Evolutionary conservation across 2,113 vertebrate genomes (phyloP).

Genomic region (Hemicordylus capensis): DNA sequence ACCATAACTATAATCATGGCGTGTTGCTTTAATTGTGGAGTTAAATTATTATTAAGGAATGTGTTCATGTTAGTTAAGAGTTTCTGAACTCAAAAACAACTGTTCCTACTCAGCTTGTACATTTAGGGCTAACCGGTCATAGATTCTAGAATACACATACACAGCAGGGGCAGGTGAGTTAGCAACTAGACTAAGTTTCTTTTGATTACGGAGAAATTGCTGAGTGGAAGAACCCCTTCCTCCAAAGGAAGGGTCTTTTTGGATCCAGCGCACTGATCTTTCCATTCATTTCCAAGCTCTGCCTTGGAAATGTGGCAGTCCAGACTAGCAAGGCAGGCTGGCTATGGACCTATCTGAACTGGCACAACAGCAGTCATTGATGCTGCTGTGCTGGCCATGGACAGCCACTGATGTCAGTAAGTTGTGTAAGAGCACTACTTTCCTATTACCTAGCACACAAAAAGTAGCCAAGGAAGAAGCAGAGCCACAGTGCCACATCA

Average conservation of each 20-base stretch:
- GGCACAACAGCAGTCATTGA: not conserved
- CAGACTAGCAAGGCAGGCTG: not conserved
- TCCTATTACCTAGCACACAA: no score
- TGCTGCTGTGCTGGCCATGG: not conserved
- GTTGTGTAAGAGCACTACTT: not conserved
- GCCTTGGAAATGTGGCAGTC: no score
- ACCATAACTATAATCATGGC: not conserved
- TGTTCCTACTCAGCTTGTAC: not conserved
- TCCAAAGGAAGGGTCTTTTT: no score
- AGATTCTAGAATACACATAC: not conserved
- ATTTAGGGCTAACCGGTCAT: not conserved
- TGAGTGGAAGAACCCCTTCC: not conserved
- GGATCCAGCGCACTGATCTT: no score
- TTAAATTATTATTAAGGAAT: not conserved
- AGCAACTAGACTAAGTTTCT: not conserved
- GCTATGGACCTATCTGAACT: not conserved
- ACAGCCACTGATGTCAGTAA: not conserved
- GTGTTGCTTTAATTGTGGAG: not conserved
- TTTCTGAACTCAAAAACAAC: not conserved
- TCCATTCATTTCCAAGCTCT: no score
- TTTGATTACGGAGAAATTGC: not conserved
- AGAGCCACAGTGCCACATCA: no score
- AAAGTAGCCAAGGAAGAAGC: no score
- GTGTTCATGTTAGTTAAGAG: not conserved
- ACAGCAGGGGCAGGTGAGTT: not conserved